Conservation (phyloP, 2,113 vertebrate species). For the Leucoraja erinaceus region DNA sequence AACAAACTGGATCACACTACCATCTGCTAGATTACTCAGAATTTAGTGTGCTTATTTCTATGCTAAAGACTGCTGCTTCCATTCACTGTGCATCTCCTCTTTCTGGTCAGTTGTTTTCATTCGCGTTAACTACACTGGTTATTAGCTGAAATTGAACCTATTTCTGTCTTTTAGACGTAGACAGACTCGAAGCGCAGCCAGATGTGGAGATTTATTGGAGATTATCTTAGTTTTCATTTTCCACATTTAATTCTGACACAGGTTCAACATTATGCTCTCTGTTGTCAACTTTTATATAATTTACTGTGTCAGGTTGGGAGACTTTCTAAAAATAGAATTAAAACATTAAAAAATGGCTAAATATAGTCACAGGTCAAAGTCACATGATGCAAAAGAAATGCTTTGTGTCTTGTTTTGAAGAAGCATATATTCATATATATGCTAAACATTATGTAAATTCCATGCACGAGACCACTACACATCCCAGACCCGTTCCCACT, state of each 20-base stretch:
- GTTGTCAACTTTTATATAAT: background rate
- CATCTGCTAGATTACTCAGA: background rate
- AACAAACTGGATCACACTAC: background rate
- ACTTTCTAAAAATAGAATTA: background rate
- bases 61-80: background rate
- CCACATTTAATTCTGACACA: background rate
- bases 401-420: background rate
- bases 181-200: background rate
- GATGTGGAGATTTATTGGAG: background rate
- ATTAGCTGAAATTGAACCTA: background rate
- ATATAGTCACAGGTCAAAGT: background rate
- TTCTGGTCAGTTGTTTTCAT: background rate
- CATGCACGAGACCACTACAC: background rate
- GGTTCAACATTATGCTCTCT: no score
- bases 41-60: background rate
- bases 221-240: background rate
- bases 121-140: background rate
- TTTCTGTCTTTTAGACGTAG: background rate
- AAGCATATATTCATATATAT: background rate
- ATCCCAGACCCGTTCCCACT: background rate
- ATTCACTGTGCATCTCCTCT: background rate
- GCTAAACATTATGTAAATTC: background rate
- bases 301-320: background rate
- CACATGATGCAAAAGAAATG: background rate
- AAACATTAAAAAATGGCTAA: background rate